These are phyloP conservation scores for Tetrax tetrax DNA, from an alignment of 2,113 vertebrate species.

Conservation along the genomic window DNA sequence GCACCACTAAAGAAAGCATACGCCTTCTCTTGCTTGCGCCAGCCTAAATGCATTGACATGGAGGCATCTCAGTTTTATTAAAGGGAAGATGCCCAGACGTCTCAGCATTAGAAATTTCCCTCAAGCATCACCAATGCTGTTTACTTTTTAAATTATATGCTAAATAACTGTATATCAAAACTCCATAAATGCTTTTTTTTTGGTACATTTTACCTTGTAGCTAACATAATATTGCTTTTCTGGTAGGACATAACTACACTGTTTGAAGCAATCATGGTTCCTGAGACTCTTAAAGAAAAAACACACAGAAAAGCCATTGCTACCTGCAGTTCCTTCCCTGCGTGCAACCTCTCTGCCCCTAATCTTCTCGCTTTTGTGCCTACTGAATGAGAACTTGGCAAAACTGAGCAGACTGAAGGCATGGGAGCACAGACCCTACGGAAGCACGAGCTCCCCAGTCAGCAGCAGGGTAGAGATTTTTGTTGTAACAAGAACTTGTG, in stretches of 20 bases:
- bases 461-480: background rate
- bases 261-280: background rate
- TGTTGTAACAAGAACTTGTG: background rate
- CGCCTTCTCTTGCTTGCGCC: background rate
- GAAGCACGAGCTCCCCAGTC: accelerated
- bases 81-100: background rate
- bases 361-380: background rate
- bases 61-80: background rate
- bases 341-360: background rate
- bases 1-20: background rate
- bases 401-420: background rate
- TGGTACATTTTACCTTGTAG: background rate
- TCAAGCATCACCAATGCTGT: background rate
- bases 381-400: background rate
- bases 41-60: accelerated
- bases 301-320: background rate
- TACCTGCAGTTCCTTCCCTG: background rate
- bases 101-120: background rate
- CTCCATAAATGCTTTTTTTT: background rate
- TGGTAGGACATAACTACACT: background rate
- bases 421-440: background rate
- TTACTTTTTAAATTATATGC: background rate
- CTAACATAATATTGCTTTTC: background rate
- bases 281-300: background rate
- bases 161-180: background rate